phyloP scores from a whole-genome alignment of 2,888 invertebrate species.

The Leptinotarsa haldemani region DNA sequence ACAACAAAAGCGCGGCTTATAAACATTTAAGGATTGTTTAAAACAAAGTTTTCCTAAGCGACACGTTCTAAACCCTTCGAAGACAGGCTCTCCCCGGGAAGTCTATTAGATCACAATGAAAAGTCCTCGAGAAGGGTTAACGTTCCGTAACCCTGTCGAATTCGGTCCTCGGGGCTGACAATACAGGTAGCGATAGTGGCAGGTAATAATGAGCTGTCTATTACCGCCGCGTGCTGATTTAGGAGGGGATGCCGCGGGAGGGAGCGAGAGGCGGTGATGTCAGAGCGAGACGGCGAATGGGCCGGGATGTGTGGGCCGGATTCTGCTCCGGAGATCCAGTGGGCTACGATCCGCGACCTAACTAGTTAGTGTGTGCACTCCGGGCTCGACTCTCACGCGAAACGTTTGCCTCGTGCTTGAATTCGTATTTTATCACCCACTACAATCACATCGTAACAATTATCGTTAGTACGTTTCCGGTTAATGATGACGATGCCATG shows the following conservation, averaged over 20 bases:
- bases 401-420: conserved; percentile 62
- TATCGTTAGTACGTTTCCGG: conserved; percentile 60
- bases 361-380: conserved; percentile 75
- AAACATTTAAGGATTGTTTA: conserved; percentile 14
- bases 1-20: not conserved
- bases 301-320: conserved; percentile 69
- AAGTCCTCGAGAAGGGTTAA: conserved; percentile 34
- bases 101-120: not conserved
- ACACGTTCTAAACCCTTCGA: not conserved
- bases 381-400: conserved; percentile 64
- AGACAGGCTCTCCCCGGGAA: not conserved
- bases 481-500: conserved; percentile 45
- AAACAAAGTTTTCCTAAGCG: conserved; percentile 5
- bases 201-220: conserved; percentile 64
- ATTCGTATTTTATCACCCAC: conserved; percentile 58
- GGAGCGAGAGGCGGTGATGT: conserved; percentile 59
- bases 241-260: conserved; percentile 62
- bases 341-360: conserved; percentile 71
- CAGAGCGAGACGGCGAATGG: conserved; percentile 64
- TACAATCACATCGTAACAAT: conserved; percentile 64
- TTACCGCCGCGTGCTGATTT: conserved; percentile 61
- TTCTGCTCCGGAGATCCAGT: conserved; percentile 73
- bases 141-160: conserved; percentile 49
- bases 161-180: conserved; percentile 50
- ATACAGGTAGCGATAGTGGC: conserved; percentile 65